Base-by-base conservation (phyloP, 2,113 vertebrate species). In the Pteronura brasiliensis region DNA sequence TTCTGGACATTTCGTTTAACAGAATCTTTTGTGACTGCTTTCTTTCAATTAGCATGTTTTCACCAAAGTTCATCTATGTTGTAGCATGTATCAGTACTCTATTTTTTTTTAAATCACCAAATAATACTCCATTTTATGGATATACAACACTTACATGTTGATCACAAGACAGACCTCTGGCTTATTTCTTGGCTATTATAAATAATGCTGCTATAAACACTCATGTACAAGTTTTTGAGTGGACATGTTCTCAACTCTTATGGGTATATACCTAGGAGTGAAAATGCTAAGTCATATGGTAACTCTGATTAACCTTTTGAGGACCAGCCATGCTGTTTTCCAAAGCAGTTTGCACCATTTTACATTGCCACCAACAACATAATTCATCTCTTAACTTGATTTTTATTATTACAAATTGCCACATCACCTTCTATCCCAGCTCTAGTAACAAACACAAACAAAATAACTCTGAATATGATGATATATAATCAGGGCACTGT, bases 401-500 rank as follows among this genome's bases (percentile, higher is more conserved):
- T 92, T 55, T 39, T 69, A 34, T 83, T 44, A 65, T 39, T 76
- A n/a, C 36, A 47, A 69, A 88, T 0, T 84, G 36, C 3, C 69
- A 84, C 34, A 79, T 67, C 49, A 83, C 49, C 29, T 86, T 81
- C 74, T 93, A 77, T 57, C 63, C 23, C 36, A 92, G 29, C 71
- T 96, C 49, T 90, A 90, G 49, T n/a, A 80, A 44, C 63, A 72
- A 52, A 36, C 36, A 90, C 57, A 86, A 96, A 94, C 72, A 94
- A 96, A 86, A 29, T 39, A 76, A 67, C 63, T 57, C 29, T 71
- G 29, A 90, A 69, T 55, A 21, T 77, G 20, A 52, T 79, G n/a
- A 82, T 3, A 69, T n/a, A 9, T 52, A 88, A 77, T 83, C 49
- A 83, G n/a, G 83, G 10, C n/a, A 55, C 10, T 86, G 10, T 0